Conservation (phyloP, 2,797 vertebrate species). For the Scyliorhinus canicula region DNA sequence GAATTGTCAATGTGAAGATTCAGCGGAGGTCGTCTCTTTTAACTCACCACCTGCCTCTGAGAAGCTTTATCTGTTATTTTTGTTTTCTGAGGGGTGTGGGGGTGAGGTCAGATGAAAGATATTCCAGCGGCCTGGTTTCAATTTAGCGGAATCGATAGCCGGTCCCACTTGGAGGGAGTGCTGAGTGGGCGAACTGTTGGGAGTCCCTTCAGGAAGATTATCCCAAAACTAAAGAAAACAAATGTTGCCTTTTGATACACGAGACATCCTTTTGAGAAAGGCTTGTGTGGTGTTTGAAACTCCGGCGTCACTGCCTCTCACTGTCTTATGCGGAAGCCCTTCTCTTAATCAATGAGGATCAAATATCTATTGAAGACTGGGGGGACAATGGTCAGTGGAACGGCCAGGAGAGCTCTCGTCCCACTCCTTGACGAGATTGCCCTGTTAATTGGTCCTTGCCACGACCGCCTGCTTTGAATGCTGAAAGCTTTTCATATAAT, state of each 20-base stretch:
- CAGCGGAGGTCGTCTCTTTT: background rate
- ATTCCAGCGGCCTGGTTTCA: background rate
- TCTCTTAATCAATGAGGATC: conserved; percentile 21
- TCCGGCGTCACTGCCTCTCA: background rate
- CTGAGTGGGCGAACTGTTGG: background rate
- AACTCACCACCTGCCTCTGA: background rate
- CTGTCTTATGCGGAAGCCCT: background rate
- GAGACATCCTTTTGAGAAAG: background rate
- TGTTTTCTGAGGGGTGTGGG: too few species aligned
- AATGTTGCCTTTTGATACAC: background rate
- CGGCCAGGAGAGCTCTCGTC: background rate
- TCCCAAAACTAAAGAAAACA: background rate
- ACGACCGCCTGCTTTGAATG: background rate
- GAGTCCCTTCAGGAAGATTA: background rate
- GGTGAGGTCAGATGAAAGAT: background rate
- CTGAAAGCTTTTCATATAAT: background rate
- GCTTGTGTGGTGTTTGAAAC: background rate
- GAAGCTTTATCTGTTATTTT: background rate
- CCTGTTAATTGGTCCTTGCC: conserved; percentile 6
- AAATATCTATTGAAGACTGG: background rate
- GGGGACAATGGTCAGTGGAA: background rate
- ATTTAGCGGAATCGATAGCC: background rate
- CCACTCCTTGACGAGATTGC: conserved; percentile 10
- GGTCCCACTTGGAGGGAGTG: background rate
- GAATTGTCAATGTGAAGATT: background rate